Evolutionary conservation across 2,888 invertebrate genomes (phyloP).

Genomic region (Zelleria hepariella): DNA sequence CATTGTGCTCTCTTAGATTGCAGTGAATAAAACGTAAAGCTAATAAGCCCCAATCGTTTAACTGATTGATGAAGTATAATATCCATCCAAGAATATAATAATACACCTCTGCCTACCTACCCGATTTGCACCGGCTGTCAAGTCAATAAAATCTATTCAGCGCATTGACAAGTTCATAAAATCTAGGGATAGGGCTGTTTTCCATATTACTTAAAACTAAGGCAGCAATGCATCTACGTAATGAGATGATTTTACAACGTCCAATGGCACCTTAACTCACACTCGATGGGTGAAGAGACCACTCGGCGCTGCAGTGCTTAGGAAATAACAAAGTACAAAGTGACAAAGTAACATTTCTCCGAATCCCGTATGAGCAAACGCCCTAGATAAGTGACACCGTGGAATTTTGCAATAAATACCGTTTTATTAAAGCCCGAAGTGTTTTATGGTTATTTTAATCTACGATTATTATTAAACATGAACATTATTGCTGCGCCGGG

Average conservation of each 20-base stretch:
- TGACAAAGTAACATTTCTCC: background rate
- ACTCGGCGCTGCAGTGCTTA: too few species aligned
- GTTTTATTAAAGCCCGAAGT: background rate
- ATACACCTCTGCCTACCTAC: too few species aligned
- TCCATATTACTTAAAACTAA: too few species aligned
- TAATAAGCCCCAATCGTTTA: background rate
- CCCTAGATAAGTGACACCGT: background rate
- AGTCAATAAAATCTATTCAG: background rate
- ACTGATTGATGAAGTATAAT: background rate
- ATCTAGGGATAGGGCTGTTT: background rate
- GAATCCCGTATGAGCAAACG: background rate
- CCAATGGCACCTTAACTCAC: too few species aligned
- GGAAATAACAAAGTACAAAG: background rate
- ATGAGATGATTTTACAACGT: too few species aligned
- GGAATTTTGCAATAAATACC: background rate
- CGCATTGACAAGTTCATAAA: background rate
- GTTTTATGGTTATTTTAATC: background rate
- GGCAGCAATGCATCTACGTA: too few species aligned
- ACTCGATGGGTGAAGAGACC: too few species aligned
- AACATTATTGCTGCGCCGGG: background rate
- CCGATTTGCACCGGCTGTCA: background rate
- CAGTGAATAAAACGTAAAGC: background rate
- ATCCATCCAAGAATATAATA: too few species aligned
- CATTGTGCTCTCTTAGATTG: too few species aligned
- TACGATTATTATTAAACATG: background rate